Percentiles rank a stretch among this genome's conserved stretches.
Conservation (phyloP, 2,888 invertebrate genomes). For the Cacoxenus indagator region DNA sequence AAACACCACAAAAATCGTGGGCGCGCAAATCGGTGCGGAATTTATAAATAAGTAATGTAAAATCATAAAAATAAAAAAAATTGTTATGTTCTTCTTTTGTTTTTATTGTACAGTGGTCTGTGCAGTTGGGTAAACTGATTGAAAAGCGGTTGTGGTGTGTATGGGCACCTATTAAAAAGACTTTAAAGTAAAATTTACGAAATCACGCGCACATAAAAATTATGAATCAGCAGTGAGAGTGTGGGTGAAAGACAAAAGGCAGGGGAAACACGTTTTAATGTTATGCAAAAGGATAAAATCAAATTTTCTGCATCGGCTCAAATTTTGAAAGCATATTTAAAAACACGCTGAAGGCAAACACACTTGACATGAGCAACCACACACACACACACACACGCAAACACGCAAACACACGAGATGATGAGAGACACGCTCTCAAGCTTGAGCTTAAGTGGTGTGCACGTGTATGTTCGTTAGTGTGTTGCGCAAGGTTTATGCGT, state of each 20-base stretch:
- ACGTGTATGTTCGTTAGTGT: neutral
- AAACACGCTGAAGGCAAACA: slow-evolving; percentile 46
- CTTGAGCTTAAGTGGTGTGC: slow-evolving; percentile 8
- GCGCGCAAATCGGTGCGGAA: slow-evolving; percentile 18
- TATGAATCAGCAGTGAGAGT: slow-evolving; percentile 44
- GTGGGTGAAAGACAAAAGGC: neutral
- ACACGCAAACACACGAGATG: slow-evolving; percentile 12
- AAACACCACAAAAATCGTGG: neutral
- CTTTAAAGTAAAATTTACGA: slow-evolving; percentile 40
- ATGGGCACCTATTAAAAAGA: slow-evolving; percentile 33
- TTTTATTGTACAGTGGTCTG: neutral
- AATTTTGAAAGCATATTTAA: slow-evolving; percentile 32
- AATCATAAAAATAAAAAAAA: slow-evolving; percentile 20
- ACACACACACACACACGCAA: slow-evolving; percentile 25
- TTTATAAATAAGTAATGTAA: slow-evolving; percentile 20
- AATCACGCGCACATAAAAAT: slow-evolving; percentile 35
- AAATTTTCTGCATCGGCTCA: slow-evolving; percentile 59
- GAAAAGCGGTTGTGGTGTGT: neutral
- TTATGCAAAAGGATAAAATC: slow-evolving; percentile 54
- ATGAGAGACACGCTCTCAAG: slow-evolving; percentile 2
- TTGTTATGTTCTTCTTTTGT: neutral
- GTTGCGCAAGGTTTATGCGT: slow-evolving; percentile 15
- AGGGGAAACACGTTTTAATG: slow-evolving; percentile 30
- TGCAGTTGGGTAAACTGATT: neutral
- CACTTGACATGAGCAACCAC: slow-evolving; percentile 55